Percentiles rank a stretch among this genome's conserved stretches.
Conservation (phyloP, 2,113 vertebrate genomes). For the Leptobrachium leishanense region DNA sequence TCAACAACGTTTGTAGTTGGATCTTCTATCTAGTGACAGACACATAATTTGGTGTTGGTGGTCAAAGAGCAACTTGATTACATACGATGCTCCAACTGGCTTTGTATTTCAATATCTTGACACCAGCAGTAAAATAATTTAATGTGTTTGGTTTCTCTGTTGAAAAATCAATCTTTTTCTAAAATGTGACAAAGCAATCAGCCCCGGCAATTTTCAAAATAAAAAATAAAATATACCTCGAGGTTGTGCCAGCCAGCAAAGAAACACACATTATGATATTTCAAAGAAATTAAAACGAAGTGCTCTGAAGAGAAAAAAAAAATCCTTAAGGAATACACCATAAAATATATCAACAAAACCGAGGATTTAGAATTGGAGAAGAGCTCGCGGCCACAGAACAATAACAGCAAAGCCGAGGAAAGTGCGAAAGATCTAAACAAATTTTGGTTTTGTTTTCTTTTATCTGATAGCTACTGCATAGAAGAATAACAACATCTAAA, state of each 20-base stretch:
- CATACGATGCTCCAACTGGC: no score
- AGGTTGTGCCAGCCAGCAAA: slow-evolving; percentile 17
- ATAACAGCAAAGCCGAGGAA: slow-evolving; percentile 10
- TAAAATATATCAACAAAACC: slow-evolving; percentile 16
- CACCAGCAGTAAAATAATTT: slow-evolving; percentile 20
- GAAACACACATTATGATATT: slow-evolving; percentile 24
- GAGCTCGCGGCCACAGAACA: slow-evolving; percentile 23
- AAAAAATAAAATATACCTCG: slow-evolving; percentile 27
- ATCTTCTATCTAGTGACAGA: no score
- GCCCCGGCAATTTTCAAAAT: slow-evolving; percentile 5
- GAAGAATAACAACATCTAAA: slow-evolving; percentile 5
- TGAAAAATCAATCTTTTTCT: slow-evolving; percentile 9
- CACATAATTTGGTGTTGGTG: no score
- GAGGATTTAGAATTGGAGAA: slow-evolving; percentile 30
- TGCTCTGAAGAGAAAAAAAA: slow-evolving; percentile 23
- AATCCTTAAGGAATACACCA: slow-evolving; percentile 35
- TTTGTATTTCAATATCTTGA: not conserved
- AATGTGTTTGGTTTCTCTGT: not conserved
- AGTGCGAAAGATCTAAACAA: slow-evolving; percentile 16
- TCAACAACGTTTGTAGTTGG: no score
- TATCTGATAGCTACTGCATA: not conserved
- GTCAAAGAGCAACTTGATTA: no score
- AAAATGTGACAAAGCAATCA: slow-evolving; percentile 28
- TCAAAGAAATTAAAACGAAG: slow-evolving; percentile 35
- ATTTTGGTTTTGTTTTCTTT: slow-evolving; percentile 24